Conservation (phyloP, 37 sponge, comb jelly and placozoan species). For the Cladorhizidae sp. region DNA sequence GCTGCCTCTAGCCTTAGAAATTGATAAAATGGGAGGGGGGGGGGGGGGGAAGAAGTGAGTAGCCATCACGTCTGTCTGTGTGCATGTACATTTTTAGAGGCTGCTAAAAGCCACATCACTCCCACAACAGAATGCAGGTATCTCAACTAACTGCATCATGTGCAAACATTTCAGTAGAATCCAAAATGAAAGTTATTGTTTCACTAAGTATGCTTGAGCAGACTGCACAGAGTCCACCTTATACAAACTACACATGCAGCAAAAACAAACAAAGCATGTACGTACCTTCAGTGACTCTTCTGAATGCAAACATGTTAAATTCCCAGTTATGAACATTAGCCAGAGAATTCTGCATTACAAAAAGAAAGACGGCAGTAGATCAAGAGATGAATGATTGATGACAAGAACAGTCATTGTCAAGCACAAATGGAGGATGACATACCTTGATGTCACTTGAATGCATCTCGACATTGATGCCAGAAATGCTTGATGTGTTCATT, state of each 20-base stretch:
- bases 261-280: not conserved
- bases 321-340: conserved; percentile 65
- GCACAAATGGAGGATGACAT: not conserved
- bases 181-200: not conserved
- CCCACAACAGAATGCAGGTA: no score
- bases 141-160: no score
- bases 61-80: no score
- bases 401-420: not conserved
- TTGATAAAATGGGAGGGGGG: no score
- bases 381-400: no score
- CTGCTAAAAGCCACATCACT: no score
- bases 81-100: no score
- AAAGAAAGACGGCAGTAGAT: not conserved
- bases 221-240: not conserved
- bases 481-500: conserved; percentile 35
- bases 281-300: conserved; percentile 69
- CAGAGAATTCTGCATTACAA: conserved; percentile 53
- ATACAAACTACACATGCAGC: not conserved
- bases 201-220: not conserved
- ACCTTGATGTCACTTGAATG: conserved; percentile 31
- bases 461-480: conserved; percentile 27
- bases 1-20: no score
- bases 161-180: not conserved
- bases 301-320: conserved; percentile 77
- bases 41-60: no score